These are phyloP conservation scores for Chaetorhynchus papuensis DNA, from an alignment of 2,113 vertebrate species.

Conservation along the genomic window DNA sequence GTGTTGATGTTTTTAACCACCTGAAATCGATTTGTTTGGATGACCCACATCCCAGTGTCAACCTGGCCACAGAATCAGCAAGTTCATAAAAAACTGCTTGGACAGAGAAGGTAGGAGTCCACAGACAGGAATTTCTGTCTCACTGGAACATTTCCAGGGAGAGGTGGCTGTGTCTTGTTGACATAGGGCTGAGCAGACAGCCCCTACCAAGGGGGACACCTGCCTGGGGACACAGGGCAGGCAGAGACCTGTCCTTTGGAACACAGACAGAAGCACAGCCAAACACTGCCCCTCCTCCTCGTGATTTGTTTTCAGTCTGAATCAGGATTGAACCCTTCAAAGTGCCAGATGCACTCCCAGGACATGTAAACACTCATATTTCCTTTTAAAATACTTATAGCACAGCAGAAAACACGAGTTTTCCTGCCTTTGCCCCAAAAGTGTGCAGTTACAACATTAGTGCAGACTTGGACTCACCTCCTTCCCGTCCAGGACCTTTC, in stretches of 20 bases:
- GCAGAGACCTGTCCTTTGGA: not conserved
- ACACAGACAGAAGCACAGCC: not conserved
- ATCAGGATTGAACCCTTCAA: not conserved
- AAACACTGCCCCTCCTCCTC: not conserved
- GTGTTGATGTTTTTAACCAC: not conserved
- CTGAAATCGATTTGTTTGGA: not conserved
- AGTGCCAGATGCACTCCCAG: not conserved
- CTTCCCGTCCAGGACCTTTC: not conserved
- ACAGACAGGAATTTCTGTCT: not conserved
- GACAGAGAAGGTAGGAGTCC: not conserved
- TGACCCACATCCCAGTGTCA: not conserved
- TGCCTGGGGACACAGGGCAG: not conserved
- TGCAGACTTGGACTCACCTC: rapidly evolving
- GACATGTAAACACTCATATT: not conserved
- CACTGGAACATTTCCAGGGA: not conserved
- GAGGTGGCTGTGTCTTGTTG: not conserved
- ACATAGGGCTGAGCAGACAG: not conserved
- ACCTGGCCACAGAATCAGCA: not conserved
- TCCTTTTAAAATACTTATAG: not conserved
- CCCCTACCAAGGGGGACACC: not conserved
- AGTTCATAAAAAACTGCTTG: not conserved
- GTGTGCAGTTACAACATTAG: not conserved
- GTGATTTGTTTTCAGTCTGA: not conserved
- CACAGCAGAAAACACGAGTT: not conserved
- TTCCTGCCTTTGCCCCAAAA: not conserved